phyloP scores from a whole-genome alignment of 2,113 vertebrate species.

The Prunella himalayana region DNA sequence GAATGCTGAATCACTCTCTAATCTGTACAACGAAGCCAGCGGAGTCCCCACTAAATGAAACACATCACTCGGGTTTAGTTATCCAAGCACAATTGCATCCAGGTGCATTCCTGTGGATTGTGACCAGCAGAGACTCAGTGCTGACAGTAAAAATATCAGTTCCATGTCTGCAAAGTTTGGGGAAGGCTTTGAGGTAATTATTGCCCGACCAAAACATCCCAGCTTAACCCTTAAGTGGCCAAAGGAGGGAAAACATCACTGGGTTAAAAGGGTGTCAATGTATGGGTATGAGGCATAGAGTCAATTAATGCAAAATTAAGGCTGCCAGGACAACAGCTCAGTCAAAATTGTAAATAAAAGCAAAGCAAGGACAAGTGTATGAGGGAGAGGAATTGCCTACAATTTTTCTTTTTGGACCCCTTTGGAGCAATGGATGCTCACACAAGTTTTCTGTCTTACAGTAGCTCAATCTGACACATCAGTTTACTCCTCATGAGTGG shows the following conservation, averaged over 20 bases:
- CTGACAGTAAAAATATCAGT: slow-evolving; percentile 12
- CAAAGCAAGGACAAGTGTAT: background rate
- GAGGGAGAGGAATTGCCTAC: background rate
- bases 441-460: background rate
- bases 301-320: background rate
- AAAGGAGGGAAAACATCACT: background rate
- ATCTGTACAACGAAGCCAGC: slow-evolving; percentile 49
- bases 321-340: background rate
- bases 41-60: slow-evolving; percentile 42
- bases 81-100: slow-evolving; percentile 21
- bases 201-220: background rate
- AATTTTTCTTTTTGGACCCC: rapidly evolving
- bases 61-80: slow-evolving; percentile 43
- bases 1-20: slow-evolving; percentile 66
- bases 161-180: background rate
- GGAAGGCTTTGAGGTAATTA: background rate
- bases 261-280: rapidly evolving
- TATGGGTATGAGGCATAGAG: rapidly evolving
- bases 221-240: background rate
- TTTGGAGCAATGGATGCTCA: background rate
- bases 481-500: background rate
- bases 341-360: background rate
- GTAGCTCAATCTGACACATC: background rate
- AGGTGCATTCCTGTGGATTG: slow-evolving; percentile 33
- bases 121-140: background rate